A percentile compares a stretch with the other conserved stretches of the same genome.
These are phyloP conservation scores for Pitta sordida DNA, from an alignment of 2,113 vertebrate species.

Conservation along the genomic window DNA sequence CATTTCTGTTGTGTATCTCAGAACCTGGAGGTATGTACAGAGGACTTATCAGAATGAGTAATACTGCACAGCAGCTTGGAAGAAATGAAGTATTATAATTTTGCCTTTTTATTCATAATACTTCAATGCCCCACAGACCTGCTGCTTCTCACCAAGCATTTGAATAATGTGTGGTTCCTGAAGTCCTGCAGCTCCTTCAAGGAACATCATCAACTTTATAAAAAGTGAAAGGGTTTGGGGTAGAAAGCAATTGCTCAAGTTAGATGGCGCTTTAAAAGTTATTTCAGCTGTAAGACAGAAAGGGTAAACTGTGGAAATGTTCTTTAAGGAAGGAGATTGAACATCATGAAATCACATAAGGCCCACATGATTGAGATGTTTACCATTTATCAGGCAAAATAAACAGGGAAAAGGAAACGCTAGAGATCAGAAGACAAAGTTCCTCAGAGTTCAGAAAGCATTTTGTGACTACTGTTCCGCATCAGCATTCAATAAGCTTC, in stretches of 20 bases:
- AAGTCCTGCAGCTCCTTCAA: background rate
- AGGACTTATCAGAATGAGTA: background rate
- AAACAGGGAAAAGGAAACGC: background rate
- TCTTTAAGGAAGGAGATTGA: background rate
- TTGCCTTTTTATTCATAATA: conserved; percentile 7
- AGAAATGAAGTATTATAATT: conserved; percentile 14
- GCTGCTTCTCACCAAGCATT: background rate
- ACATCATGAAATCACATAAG: background rate
- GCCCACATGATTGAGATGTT: background rate
- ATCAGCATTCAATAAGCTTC: background rate
- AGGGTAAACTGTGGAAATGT: background rate
- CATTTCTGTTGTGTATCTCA: background rate
- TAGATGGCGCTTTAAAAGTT: conserved; percentile 5
- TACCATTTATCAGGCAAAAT: background rate
- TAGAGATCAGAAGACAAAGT: background rate
- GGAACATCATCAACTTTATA: background rate
- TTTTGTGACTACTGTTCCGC: background rate
- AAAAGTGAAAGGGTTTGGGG: background rate
- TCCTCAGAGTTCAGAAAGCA: background rate
- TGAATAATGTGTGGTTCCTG: background rate
- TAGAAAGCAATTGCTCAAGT: background rate
- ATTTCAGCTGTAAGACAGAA: background rate
- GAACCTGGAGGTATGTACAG: background rate
- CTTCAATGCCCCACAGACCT: background rate
- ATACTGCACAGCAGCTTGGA: background rate